Base-by-base conservation (phyloP, 2,888 invertebrate species). In the Adelphocoris suturalis region DNA sequence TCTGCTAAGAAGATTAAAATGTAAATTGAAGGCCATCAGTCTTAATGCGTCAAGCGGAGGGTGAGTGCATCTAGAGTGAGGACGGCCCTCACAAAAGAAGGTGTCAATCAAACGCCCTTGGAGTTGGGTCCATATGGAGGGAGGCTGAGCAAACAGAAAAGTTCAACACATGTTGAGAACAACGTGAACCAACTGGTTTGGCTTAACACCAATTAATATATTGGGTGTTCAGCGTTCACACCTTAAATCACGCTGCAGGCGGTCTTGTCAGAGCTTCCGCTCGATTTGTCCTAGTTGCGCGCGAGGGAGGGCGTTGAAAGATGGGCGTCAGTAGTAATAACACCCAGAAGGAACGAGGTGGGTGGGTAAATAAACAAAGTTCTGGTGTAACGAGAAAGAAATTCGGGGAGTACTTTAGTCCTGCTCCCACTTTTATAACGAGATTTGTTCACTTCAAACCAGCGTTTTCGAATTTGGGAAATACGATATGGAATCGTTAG, bases 161-260 rank as follows among this genome's bases (percentile, higher is more conserved):
- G 13, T 12, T 48, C 7, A 57, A 28, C 84, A 84, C 84, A 28
- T 84, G 84, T 84, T 84, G 14, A 19, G 23, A 16, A 16, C 55
- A 57, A 84, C 84, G 57, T 46, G 57, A 84, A 13, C 55, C 84
- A 84, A 84, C 84, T 84, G 84, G 46, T 78, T 81, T 48, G 84
- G 55, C 84, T 84, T 57, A 84, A 12, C 84, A 84, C 84, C 84
- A 84, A 84, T 84, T 27, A 84, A 84, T 84, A 84, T 57, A 84
- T 84, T 48, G 48, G 61, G 48, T 23, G 47, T 81, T n/a, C n/a
- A n/a, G n/a, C n/a, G n/a, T n/a, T 84, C 48, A 57, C 55, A 37
- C 84, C 84, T 84, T 84, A 84, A 84, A 84, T 84, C 84, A 84
- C 84, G 57, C 84, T 11, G n/a, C 47, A 47, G 84, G 84, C 12